These are phyloP conservation scores for Cantharis nigra DNA, from an alignment of 2,888 invertebrate genomes.

Conservation along the genomic window DNA sequence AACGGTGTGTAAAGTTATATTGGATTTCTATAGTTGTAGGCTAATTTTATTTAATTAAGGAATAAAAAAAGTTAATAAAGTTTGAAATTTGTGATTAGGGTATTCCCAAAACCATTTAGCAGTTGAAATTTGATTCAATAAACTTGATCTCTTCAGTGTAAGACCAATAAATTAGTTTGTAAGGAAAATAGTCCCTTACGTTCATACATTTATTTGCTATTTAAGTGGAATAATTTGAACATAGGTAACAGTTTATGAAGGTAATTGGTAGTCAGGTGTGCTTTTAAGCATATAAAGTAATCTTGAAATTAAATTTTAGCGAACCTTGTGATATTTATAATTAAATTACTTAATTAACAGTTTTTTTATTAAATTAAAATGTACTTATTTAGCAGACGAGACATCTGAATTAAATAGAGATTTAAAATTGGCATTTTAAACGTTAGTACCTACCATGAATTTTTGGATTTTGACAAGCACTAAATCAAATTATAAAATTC, in stretches of 20 bases:
- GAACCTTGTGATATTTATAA: not conserved
- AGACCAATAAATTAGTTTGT: not conserved
- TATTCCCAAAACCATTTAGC: too few relatives aligned
- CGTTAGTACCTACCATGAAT: too few relatives aligned
- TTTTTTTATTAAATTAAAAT: not conserved
- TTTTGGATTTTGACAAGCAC: too few relatives aligned
- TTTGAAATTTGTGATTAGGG: too few relatives aligned
- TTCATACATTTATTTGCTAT: not conserved
- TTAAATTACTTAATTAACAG: not conserved
- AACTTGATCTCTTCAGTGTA: not conserved
- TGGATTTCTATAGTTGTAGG: too few relatives aligned
- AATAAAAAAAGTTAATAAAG: too few relatives aligned
- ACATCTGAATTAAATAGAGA: too few relatives aligned
- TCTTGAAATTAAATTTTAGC: not conserved
- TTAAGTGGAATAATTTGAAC: not conserved
- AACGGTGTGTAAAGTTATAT: too few relatives aligned
- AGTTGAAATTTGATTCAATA: not conserved
- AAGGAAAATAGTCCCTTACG: not conserved
- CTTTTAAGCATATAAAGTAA: not conserved
- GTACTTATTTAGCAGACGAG: too few relatives aligned
- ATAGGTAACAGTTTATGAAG: not conserved
- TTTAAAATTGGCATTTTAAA: too few relatives aligned
- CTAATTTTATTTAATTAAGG: too few relatives aligned
- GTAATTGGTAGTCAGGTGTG: not conserved
- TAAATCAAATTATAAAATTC: too few relatives aligned